These are phyloP conservation scores for Drepana arcuata DNA, from an alignment of 1,140 invertebrate species.

Conservation along the genomic window DNA sequence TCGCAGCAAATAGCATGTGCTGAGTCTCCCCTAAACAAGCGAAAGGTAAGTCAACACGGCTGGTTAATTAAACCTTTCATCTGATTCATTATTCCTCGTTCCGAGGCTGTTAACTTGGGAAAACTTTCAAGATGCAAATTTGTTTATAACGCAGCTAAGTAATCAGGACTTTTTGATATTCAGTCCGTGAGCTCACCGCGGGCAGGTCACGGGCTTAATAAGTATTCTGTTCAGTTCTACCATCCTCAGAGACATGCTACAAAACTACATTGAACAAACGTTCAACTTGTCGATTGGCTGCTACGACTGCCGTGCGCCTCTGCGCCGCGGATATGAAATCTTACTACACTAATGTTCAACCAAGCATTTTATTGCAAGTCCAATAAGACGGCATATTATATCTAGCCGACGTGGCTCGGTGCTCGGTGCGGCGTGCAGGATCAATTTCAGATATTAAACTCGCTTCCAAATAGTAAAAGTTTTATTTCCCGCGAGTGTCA, in stretches of 20 bases:
- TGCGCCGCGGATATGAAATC: conserved; percentile 6
- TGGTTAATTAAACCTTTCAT: no score
- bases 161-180: conserved; percentile 4
- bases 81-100: no score
- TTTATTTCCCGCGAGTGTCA: conserved; percentile 28
- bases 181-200: background rate
- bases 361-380: conserved; percentile 5
- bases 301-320: background rate
- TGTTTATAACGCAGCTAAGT: background rate
- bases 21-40: no score
- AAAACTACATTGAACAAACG: conserved; percentile 7
- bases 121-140: no score
- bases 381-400: conserved; percentile 9
- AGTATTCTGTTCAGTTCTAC: conserved; percentile 1
- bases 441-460: conserved; percentile 18
- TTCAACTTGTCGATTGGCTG: conserved; percentile 11
- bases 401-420: background rate
- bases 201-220: conserved; percentile 1
- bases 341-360: conserved; percentile 10
- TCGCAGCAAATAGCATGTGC: no score
- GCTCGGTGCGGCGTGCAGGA: conserved; percentile 1
- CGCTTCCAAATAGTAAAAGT: conserved; percentile 15
- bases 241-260: background rate
- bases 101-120: no score
- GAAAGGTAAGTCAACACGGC: no score